phyloP scores from a whole-genome alignment of 2,113 vertebrate genomes.

The Excalfactoria chinensis region DNA sequence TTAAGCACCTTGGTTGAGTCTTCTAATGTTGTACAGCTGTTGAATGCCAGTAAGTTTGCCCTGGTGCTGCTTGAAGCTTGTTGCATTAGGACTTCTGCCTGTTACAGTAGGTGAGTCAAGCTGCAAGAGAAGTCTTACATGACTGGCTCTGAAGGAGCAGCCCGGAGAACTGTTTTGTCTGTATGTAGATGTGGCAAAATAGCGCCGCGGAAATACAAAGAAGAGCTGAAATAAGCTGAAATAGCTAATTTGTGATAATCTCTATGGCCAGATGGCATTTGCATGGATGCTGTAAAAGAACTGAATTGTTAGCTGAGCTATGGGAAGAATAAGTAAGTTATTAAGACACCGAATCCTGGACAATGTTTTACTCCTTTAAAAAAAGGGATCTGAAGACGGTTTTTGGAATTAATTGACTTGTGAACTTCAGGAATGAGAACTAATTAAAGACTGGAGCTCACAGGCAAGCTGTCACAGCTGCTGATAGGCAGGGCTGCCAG shows the following conservation, averaged over 20 bases:
- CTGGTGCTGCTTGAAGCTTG: not conserved
- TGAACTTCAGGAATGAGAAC: slow-evolving; percentile 57
- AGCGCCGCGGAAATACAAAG: not conserved
- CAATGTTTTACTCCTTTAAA: slow-evolving; percentile 17
- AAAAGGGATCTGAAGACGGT: not conserved
- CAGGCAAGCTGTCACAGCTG: slow-evolving; percentile 48
- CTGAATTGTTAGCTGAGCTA: slow-evolving; percentile 16
- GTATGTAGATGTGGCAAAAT: not conserved
- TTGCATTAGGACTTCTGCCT: not conserved
- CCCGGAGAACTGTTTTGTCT: not conserved
- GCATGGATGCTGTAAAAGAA: slow-evolving; percentile 5
- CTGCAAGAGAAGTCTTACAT: not conserved
- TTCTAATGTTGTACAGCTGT: not conserved
- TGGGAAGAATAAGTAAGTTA: not conserved
- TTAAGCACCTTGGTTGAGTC: not conserved
- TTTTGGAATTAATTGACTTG: slow-evolving; percentile 58
- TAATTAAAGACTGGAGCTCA: slow-evolving; percentile 52
- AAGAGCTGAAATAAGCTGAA: slow-evolving; percentile 44
- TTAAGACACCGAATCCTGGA: not conserved
- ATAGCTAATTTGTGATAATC: slow-evolving; percentile 23
- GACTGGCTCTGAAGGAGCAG: not conserved
- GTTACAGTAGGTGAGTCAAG: not conserved
- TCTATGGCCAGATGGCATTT: slow-evolving; percentile 25
- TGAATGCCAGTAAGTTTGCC: not conserved
- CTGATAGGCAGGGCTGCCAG: slow-evolving; percentile 32